Percentiles rank a stretch among this genome's conserved stretches.
These are phyloP conservation scores for Muntiacus muntjak DNA, from an alignment of 2,113 vertebrate species.

Conservation along the genomic window DNA sequence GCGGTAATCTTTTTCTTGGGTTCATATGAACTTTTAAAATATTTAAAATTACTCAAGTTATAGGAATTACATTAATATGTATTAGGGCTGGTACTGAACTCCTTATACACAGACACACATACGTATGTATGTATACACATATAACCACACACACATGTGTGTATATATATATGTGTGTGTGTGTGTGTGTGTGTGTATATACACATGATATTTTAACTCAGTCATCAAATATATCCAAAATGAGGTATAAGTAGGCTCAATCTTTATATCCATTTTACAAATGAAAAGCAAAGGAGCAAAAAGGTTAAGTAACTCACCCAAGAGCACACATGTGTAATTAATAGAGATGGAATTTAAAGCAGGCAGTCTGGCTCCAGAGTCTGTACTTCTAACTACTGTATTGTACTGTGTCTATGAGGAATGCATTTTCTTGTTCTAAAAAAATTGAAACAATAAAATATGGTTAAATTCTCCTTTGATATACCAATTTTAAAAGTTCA, in stretches of 20 bases:
- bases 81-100: background rate
- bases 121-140: background rate
- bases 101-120: background rate
- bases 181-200: too few relatives aligned
- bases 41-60: background rate
- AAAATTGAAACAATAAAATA: background rate
- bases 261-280: background rate
- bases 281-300: background rate
- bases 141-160: rapidly evolving
- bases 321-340: background rate
- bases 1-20: background rate
- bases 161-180: too few relatives aligned
- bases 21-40: background rate
- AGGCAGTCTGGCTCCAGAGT: background rate
- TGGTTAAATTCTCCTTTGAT: background rate
- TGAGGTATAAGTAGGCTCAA: background rate
- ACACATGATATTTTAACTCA: background rate
- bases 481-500: background rate
- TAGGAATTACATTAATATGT: background rate
- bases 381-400: background rate
- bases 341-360: background rate
- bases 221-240: background rate
- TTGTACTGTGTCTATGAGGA: background rate
- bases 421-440: background rate
- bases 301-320: background rate